Percentiles rank a stretch among this genome's conserved stretches.
phyloP scores from a whole-genome alignment of 2,797 vertebrate genomes.

The Rachycentron canadum region DNA sequence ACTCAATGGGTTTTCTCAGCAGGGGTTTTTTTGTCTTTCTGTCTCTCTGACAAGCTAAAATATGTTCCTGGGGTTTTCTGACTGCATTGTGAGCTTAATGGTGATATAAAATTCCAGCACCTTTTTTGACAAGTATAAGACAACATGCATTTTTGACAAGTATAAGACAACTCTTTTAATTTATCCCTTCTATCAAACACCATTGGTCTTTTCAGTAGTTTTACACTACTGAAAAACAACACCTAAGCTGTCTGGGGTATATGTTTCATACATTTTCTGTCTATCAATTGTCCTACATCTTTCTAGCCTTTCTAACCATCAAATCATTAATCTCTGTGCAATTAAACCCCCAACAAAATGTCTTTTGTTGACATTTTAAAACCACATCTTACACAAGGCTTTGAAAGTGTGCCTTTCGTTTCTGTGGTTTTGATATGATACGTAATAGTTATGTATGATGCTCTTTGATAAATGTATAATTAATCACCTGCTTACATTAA shows the following conservation, averaged over 20 bases:
- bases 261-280: no score
- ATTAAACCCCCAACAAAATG: no score
- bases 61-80: conserved; percentile 22
- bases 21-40: conserved; percentile 25
- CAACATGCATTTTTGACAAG: conserved; percentile 15
- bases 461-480: conserved; percentile 20
- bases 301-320: conserved; percentile 12
- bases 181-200: neutral
- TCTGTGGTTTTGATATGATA: accelerated
- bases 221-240: conserved; percentile 1
- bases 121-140: conserved; percentile 24
- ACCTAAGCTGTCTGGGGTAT: no score
- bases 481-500: conserved; percentile 10
- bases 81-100: conserved; percentile 21
- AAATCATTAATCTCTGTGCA: conserved; percentile 31
- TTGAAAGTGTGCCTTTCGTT: neutral
- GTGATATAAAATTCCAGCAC: conserved; percentile 10
- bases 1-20: conserved; percentile 29
- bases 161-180: conserved; percentile 7
- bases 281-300: conserved; percentile 9
- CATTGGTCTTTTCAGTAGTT: neutral
- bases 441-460: neutral
- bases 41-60: conserved; percentile 36
- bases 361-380: conserved; percentile 5
- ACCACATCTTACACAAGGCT: neutral